These are phyloP conservation scores for Diachasmimorpha longicaudata DNA, from an alignment of 1,140 invertebrate species.

Conservation along the genomic window DNA sequence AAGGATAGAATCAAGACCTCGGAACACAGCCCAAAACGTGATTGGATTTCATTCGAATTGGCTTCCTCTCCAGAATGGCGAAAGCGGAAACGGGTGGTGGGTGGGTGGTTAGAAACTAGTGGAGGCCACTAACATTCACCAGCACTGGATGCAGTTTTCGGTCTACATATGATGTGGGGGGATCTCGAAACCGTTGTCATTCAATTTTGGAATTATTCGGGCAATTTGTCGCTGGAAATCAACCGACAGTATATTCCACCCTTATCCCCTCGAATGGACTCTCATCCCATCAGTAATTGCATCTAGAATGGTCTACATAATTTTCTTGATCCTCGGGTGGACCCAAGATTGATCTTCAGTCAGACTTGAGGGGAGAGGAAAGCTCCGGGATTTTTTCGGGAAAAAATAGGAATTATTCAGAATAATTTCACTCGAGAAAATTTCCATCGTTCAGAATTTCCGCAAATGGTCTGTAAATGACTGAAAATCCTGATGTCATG, in stretches of 20 bases:
- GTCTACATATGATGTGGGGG: constrained; percentile 11
- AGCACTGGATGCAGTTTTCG: not conserved
- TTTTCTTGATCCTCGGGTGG: not conserved
- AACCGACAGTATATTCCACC: not conserved
- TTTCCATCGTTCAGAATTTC: too few relatives aligned
- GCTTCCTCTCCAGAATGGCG: not conserved
- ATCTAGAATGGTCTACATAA: not conserved
- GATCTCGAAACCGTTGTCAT: not conserved
- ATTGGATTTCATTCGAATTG: constrained; percentile 27
- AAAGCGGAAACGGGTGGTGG: not conserved
- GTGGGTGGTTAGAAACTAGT: not conserved
- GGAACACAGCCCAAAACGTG: constrained; percentile 12
- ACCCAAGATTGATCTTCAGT: too few relatives aligned
- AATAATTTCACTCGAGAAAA: too few relatives aligned
- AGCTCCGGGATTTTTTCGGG: too few relatives aligned
- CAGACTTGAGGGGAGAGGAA: too few relatives aligned
- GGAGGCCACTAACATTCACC: not conserved
- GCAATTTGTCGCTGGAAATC: constrained; percentile 1
- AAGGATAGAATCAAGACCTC: not conserved
- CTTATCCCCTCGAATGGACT: not conserved
- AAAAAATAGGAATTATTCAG: too few relatives aligned
- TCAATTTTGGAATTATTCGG: not conserved
- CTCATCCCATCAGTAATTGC: not conserved
- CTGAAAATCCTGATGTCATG: too few relatives aligned
- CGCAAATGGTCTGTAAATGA: too few relatives aligned